Percentiles rank a stretch among this genome's conserved stretches.
Evolutionary conservation across 2,888 invertebrate genomes (phyloP).

Genomic region (Eledone cirrhosa): DNA sequence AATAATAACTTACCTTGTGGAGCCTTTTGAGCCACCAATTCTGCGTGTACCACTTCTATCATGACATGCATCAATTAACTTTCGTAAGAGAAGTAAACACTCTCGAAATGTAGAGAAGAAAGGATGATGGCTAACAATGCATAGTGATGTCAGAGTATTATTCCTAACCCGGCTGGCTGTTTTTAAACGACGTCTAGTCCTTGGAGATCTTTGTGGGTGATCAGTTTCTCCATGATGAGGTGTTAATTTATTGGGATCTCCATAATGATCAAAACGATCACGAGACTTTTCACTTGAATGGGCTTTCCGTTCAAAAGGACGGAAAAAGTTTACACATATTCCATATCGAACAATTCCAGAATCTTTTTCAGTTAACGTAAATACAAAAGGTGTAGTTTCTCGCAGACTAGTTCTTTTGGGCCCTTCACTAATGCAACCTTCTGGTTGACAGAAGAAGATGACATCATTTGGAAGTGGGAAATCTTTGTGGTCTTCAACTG

Average conservation of each 20-base stretch:
- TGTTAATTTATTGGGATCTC: constrained; percentile 43
- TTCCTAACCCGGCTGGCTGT: constrained; percentile 71
- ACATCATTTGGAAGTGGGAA: constrained; percentile 97
- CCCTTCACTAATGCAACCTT: constrained; percentile 90
- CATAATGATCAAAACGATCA: constrained; percentile 44
- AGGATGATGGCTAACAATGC: constrained; percentile 98
- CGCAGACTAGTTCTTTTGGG: constrained; percentile 76
- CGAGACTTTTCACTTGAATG: constrained; percentile 44
- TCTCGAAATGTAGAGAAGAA: constrained; percentile 99
- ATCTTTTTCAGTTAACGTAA: constrained; percentile 98
- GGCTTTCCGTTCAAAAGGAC: constrained; percentile 74
- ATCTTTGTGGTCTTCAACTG: constrained; percentile 93
- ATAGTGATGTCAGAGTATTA: constrained; percentile 95
- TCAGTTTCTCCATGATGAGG: constrained; percentile 40
- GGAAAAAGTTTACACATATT: constrained; percentile 97
- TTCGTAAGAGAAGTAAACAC: constrained; percentile 93
- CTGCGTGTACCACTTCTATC: constrained; percentile 80
- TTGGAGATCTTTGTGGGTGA: constrained; percentile 53
- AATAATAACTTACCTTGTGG: constrained; percentile 75
- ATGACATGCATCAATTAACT: constrained; percentile 96
- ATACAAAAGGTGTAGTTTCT: constrained; percentile 96
- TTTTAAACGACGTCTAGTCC: constrained; percentile 57
- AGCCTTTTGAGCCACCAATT: constrained; percentile 85
- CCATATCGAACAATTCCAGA: constrained; percentile 84
- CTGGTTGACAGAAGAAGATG: constrained; percentile 99